Percentiles rank a stretch among this genome's conserved stretches.
phyloP scores from a whole-genome alignment of 1,140 invertebrate genomes.

The Latrodectus geometricus region DNA sequence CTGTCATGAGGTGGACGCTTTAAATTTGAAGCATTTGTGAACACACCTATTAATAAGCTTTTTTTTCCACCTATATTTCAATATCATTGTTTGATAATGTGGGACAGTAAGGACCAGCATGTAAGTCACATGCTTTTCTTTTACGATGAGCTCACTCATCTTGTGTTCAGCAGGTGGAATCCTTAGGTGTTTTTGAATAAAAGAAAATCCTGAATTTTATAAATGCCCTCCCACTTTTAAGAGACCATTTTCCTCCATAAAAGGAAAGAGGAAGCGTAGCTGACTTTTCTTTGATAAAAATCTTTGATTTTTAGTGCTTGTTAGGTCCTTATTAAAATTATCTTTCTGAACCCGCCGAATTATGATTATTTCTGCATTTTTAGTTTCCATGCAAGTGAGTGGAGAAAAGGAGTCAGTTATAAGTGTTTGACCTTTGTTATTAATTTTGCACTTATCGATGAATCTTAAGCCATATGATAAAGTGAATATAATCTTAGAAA shows the following conservation, averaged over 20 bases:
- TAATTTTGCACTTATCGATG: too few species aligned
- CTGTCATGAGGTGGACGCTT: background rate
- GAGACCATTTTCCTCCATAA: too few species aligned
- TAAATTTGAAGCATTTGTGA: background rate
- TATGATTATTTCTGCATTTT: too few species aligned
- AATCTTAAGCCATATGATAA: too few species aligned
- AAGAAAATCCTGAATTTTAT: slow-evolving; percentile 2
- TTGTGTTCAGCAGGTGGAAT: background rate
- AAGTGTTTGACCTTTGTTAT: too few species aligned
- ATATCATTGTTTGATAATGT: background rate
- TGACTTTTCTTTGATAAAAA: too few species aligned
- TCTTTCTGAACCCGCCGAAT: too few species aligned
- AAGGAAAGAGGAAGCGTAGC: slow-evolving; percentile 56
- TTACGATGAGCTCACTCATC: background rate
- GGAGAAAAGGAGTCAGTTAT: too few species aligned
- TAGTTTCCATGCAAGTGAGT: too few species aligned
- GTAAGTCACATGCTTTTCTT: slow-evolving; percentile 8
- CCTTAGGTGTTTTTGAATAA: slow-evolving; percentile 15
- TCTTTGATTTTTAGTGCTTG: too few species aligned
- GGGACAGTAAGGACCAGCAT: slow-evolving; percentile 5
- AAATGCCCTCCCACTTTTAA: background rate
- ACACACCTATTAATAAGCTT: background rate
- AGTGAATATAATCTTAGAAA: too few species aligned
- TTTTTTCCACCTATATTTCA: slow-evolving; percentile 15
- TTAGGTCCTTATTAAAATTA: too few species aligned